Base-by-base conservation (phyloP, 2,797 vertebrate species). In the Babyrousa celebensis region DNA sequence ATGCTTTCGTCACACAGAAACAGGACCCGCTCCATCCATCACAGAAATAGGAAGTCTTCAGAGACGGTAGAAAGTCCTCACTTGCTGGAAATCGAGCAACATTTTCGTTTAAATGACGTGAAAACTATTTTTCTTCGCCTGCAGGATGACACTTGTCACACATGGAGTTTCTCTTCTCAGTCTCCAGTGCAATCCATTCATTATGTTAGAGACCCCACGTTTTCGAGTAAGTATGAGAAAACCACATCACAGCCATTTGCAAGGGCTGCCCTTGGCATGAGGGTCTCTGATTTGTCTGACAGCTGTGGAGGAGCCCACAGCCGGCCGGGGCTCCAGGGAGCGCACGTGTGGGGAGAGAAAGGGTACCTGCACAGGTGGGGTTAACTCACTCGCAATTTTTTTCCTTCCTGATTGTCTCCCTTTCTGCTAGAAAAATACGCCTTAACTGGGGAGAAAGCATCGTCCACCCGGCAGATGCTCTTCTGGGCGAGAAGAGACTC, bases 161-260 rank as follows among this genome's bases (percentile, higher is more conserved):
- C 40, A 86, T 84, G 74, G 86, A 96, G 68, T 84, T 77, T 36
- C 93, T 96, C 95, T 97, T 97, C 72, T 97, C 96, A 94, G 87
- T 86, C 90, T 74, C 67, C 40, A 70, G 54, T 72, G 83, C 14
- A 60, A 94, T 93, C 58, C 85, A 91, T 89, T 94, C 84, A 94
- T 94, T 96, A 91, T 95, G 97, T 96, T 91, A 79, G 80, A 95
- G 92, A 86, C 74, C 87, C 65, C 6, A 29, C 80, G 65, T 82
- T 89, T 90, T 94, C 85, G 12, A 85, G 63, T 6, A 62, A 92
- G 92, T 91, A 84, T 83, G 77, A 88, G 72, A 84, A 97, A 98
- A 96, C 78, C 96, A 96, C 87, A 96, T 97, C 96, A 97, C 85
- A 79, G n/a, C 54, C 7, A 18, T 56, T 79, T 58, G 54, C 36